phyloP scores from a whole-genome alignment of 2,113 vertebrate genomes.

The Epinephelus moara region DNA sequence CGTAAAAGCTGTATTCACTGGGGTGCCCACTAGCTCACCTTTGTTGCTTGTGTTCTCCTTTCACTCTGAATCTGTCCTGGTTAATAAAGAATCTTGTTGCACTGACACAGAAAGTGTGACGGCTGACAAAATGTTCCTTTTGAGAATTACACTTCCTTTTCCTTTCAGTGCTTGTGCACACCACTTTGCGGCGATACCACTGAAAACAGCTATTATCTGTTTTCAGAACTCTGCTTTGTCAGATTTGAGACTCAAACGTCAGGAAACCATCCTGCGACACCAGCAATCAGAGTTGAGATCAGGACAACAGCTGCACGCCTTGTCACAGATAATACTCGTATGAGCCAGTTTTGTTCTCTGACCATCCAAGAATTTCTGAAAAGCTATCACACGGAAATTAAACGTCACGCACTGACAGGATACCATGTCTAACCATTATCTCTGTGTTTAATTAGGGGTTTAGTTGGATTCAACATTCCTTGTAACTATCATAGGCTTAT shows the following conservation, averaged over 20 bases:
- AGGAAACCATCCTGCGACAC: background rate
- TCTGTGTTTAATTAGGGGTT: constrained; percentile 31
- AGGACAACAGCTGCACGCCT: background rate
- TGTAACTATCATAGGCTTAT: background rate
- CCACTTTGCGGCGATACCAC: too few species aligned
- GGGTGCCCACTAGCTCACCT: too few species aligned
- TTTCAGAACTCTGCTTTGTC: background rate
- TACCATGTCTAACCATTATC: background rate
- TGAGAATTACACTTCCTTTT: background rate
- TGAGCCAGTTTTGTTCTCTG: background rate
- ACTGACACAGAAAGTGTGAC: background rate
- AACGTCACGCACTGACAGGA: background rate
- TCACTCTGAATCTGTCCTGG: too few species aligned
- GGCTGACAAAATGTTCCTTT: background rate
- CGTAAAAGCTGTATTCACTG: too few species aligned
- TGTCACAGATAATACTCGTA: background rate
- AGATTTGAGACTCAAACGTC: background rate
- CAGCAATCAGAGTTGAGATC: background rate
- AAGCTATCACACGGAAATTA: background rate
- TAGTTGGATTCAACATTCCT: constrained; percentile 10
- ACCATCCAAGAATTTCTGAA: background rate
- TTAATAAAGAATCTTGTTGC: background rate
- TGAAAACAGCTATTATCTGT: background rate
- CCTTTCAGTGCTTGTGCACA: background rate
- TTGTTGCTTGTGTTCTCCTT: too few species aligned